Evolutionary conservation across 2,888 invertebrate genomes (phyloP).

Genomic region (Odiellus spinosus): DNA sequence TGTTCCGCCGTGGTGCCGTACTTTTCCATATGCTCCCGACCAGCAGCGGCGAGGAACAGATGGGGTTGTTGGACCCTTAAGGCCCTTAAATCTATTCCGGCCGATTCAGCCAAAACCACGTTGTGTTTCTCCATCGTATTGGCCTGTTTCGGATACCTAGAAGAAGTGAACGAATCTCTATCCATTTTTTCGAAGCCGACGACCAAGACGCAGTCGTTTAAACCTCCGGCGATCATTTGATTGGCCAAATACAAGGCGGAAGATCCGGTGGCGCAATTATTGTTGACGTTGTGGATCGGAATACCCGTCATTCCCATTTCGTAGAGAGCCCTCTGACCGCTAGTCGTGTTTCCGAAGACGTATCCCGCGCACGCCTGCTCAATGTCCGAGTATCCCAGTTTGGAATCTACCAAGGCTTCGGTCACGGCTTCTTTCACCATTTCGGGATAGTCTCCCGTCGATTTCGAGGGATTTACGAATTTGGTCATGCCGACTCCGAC

Average conservation of each 20-base stretch:
- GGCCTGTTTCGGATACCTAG: constrained; percentile 59
- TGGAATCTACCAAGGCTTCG: constrained; percentile 71
- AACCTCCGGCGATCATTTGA: constrained; percentile 69
- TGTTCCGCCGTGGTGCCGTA: constrained; percentile 86
- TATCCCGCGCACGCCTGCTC: constrained; percentile 84
- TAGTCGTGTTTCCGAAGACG: constrained; percentile 88
- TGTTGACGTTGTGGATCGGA: constrained; percentile 94
- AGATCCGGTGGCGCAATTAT: constrained; percentile 94
- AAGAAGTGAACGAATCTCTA: constrained; percentile 58
- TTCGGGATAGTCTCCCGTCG: constrained; percentile 78
- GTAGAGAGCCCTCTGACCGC: constrained; percentile 87
- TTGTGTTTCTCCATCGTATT: constrained; percentile 81
- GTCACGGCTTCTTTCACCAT: constrained; percentile 83
- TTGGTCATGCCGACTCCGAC: constrained; percentile 97
- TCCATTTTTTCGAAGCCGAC: constrained; percentile 99
- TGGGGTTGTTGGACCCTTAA: constrained; percentile 81
- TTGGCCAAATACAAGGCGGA: constrained; percentile 78
- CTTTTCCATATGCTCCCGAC: constrained; percentile 83
- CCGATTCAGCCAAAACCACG: constrained; percentile 61
- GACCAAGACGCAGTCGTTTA: constrained; percentile 41
- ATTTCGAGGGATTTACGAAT: constrained; percentile 82
- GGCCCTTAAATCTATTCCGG: constrained; percentile 65
- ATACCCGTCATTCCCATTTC: constrained; percentile 90
- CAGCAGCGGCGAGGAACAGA: constrained; percentile 97
- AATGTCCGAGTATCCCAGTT: constrained; percentile 53